Evolutionary conservation across 2,113 vertebrate genomes (phyloP).

Genomic region (Diadophis punctatus): DNA sequence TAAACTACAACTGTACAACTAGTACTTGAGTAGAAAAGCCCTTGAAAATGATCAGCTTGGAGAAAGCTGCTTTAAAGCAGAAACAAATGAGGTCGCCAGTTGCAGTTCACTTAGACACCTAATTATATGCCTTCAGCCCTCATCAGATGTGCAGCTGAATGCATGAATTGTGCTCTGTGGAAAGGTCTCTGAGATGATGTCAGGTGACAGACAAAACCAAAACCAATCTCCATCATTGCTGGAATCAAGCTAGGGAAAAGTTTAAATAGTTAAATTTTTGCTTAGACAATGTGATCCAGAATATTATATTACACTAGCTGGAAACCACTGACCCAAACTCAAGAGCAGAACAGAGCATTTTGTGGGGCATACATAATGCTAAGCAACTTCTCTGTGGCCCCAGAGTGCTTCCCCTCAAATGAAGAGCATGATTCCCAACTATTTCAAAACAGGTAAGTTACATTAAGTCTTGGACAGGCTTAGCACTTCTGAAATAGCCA

Average conservation of each 20-base stretch:
- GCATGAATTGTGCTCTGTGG: neutral
- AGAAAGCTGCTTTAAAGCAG: neutral
- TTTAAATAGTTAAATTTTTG: neutral
- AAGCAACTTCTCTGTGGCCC: neutral
- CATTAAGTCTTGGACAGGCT: neutral
- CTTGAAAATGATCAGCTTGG: neutral
- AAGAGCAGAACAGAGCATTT: neutral
- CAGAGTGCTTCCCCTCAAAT: neutral
- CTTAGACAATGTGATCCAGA: neutral
- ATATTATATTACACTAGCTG: neutral
- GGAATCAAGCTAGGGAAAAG: neutral
- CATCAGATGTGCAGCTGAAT: neutral
- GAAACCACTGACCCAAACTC: neutral
- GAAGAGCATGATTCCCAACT: neutral
- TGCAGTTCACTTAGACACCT: neutral
- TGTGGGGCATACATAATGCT: neutral
- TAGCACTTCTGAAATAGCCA: neutral
- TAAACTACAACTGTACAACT: neutral
- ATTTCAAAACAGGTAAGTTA: neutral
- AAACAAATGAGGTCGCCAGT: neutral
- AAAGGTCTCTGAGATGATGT: neutral
- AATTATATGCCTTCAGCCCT: too few relatives aligned
- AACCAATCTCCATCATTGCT: neutral
- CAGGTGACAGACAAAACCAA: neutral
- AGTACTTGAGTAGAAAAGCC: neutral